Percentiles rank a stretch among this genome's conserved stretches.
phyloP scores from a whole-genome alignment of 2,888 invertebrate species.

The Rutpela maculata region DNA sequence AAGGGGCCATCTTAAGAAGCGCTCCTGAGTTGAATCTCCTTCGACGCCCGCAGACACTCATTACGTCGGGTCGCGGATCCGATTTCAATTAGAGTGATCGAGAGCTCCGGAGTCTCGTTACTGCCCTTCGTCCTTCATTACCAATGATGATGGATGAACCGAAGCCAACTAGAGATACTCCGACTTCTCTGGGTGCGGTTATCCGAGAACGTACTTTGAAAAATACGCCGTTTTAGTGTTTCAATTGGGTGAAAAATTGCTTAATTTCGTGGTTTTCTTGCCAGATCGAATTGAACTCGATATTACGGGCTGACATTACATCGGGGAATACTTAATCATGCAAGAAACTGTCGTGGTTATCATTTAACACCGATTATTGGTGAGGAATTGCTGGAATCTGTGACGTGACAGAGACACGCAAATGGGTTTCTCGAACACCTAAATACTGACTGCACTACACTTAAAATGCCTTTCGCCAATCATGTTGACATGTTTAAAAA shows the following conservation, averaged over 20 bases:
- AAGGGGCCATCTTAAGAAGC: constrained; percentile 67
- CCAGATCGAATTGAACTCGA: neutral
- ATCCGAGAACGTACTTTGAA: neutral
- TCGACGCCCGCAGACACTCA: constrained; percentile 67
- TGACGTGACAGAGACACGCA: no score
- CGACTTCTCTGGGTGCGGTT: neutral
- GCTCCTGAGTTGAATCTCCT: constrained; percentile 60
- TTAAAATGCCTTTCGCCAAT: no score
- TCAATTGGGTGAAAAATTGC: neutral
- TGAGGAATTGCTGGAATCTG: no score
- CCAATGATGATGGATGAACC: constrained; percentile 69
- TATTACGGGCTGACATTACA: no score
- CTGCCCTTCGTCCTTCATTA: constrained; percentile 69
- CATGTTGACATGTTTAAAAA: no score
- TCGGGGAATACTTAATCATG: no score
- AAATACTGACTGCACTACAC: no score
- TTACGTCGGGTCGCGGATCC: constrained; percentile 69
- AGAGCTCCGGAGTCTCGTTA: constrained; percentile 72
- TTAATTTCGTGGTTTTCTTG: neutral
- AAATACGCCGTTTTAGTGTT: neutral
- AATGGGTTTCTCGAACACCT: no score
- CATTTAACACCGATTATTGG: no score
- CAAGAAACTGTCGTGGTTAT: no score
- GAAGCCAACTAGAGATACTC: constrained; percentile 19
- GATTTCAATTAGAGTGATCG: constrained; percentile 74